Evolutionary conservation across 2,888 invertebrate species (phyloP).

Genomic region (Drosophila basisetae): DNA sequence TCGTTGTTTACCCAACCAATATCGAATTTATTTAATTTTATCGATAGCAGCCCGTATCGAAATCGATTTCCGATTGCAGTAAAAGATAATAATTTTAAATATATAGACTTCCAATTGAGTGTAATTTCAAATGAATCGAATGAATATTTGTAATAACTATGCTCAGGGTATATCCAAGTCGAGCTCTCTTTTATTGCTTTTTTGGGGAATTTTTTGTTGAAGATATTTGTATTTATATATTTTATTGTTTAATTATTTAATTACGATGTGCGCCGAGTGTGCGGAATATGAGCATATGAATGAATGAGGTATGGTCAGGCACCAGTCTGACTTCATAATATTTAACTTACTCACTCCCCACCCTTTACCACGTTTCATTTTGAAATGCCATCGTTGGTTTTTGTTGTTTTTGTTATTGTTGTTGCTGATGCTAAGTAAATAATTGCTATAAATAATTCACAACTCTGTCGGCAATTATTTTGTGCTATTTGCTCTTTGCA

Average conservation of each 20-base stretch:
- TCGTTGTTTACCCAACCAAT: background rate
- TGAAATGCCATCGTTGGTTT: slow-evolving; percentile 41
- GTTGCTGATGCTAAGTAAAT: slow-evolving; percentile 59
- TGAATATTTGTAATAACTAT: background rate
- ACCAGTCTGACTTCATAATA: slow-evolving; percentile 5
- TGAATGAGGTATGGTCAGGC: background rate
- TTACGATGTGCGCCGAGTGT: slow-evolving; percentile 33
- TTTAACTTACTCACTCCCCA: slow-evolving; percentile 6
- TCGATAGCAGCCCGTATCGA: background rate
- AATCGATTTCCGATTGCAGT: background rate
- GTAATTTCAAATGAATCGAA: background rate
- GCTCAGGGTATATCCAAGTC: background rate
- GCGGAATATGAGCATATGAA: background rate
- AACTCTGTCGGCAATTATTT: slow-evolving; percentile 53
- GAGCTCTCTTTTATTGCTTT: slow-evolving; percentile 27
- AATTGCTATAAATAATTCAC: slow-evolving; percentile 68
- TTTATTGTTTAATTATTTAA: slow-evolving; percentile 54
- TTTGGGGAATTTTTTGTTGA: slow-evolving; percentile 29
- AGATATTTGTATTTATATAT: slow-evolving; percentile 17
- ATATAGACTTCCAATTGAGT: background rate
- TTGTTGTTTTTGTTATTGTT: background rate
- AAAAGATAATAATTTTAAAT: background rate
- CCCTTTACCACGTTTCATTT: slow-evolving; percentile 35
- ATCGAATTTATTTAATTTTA: background rate
- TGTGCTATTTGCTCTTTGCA: slow-evolving; percentile 50